Evolutionary conservation across 2,888 invertebrate species (phyloP), one percentile per base, ranked within the genome.

Genomic region (Eupelmus urozonus): DNA sequence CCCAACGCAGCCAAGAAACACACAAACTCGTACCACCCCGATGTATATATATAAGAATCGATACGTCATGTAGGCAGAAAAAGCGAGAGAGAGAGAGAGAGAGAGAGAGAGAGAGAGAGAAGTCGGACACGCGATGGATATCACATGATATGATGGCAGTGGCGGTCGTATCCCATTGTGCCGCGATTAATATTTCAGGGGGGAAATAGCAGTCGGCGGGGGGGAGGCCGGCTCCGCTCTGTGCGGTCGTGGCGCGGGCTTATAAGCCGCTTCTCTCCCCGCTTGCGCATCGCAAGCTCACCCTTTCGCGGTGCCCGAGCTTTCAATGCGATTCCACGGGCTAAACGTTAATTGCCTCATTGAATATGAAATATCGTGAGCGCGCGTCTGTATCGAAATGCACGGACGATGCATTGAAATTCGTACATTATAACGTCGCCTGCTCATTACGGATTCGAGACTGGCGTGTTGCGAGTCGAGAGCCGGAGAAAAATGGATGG

Each of bases 301-400:
- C 72, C 71, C 81, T 80, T 80, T 62, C 65, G 40, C 29, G 18
- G 16, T 1, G 51, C n/a, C 29, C 25, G 13, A 16, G 53, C 53
- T 62, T 42, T 42, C 42, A n/a, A 62, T 62, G 42, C 27, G 80
- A 79, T 81, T 82, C 83, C 82, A 53, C 25, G 42, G 27, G 72
- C 72, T 84, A 84, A 84, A 86, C 87, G 87, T 87, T 88, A 88
- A 88, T 88, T 88, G 86, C 85, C 86, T 87, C 86, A 86, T 88
- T 87, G 85, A 87, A 88, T 88, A 88, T 87, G 86, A 87, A 87
- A 87, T 84, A 83, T 83, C 34, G 45, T 23, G 45, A 27, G 1
- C 9, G 9, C 9, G 34, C 9, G 9, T 34, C 18, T 20, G 53
- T 53, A 42, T 66, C 75, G 45, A 45, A 34, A 42, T 27, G 53